Evolutionary conservation across 2,113 vertebrate species (phyloP).

Genomic region (Ammospiza caudacuta): DNA sequence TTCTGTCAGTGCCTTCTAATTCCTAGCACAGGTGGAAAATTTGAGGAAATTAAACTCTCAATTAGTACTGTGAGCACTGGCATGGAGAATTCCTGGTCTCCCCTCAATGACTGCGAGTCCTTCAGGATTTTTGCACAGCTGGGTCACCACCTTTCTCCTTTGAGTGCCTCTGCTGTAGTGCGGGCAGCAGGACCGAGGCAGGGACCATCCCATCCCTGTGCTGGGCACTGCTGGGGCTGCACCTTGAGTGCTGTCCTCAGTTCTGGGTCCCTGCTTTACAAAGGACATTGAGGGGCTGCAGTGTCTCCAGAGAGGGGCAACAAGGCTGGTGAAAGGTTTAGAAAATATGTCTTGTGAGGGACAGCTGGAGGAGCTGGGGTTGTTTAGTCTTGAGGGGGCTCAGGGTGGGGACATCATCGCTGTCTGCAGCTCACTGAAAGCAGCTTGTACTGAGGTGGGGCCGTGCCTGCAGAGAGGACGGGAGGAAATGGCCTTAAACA

Average conservation of each 20-base stretch:
- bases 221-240: not conserved
- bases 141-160: not conserved
- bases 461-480: too few species aligned
- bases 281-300: not conserved
- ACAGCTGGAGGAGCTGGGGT: not conserved
- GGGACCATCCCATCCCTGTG: not conserved
- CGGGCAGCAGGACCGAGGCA: not conserved
- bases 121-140: rapidly evolving
- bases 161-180: rapidly evolving
- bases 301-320: too few species aligned
- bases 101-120: rapidly evolving
- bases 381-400: not conserved
- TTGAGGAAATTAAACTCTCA: rapidly evolving
- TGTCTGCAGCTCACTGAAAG: not conserved
- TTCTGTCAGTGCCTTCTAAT: not conserved
- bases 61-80: rapidly evolving
- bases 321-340: not conserved
- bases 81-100: too few species aligned
- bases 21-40: not conserved
- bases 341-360: not conserved
- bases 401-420: rapidly evolving
- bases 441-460: too few species aligned
- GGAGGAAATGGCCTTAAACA: not conserved
- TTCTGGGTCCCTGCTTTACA: not conserved
- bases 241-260: not conserved